These are phyloP conservation scores for Ferdinandea cuprea DNA, from an alignment of 2,888 invertebrate genomes.

Conservation along the genomic window DNA sequence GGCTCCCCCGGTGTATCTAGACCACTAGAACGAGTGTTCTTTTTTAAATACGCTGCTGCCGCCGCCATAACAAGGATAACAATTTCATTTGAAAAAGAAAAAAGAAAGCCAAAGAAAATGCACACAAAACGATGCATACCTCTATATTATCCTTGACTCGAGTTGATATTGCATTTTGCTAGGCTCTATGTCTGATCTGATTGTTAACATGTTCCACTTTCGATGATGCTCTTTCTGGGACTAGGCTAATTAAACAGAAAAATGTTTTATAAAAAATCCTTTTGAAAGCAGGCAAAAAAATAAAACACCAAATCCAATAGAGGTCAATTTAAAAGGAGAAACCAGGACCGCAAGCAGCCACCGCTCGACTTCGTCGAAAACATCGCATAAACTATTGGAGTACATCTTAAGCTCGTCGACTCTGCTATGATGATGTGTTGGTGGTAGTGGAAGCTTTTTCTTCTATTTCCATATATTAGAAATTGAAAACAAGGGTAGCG, in stretches of 20 bases:
- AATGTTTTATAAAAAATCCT: not conserved
- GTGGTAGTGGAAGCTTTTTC: constrained; percentile 29
- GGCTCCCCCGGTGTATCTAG: constrained; percentile 32
- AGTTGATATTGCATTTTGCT: constrained; percentile 1
- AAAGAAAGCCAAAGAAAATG: not conserved
- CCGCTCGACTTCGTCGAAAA: constrained; percentile 27
- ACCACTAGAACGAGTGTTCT: constrained; percentile 56
- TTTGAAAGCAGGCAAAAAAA: not conserved
- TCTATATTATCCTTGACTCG: constrained; percentile 45
- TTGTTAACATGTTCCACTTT: constrained; percentile 42
- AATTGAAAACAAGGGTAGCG: not conserved
- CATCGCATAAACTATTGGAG: not conserved
- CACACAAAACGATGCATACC: not conserved
- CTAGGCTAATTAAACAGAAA: constrained; percentile 52
- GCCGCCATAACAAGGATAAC: constrained; percentile 64
- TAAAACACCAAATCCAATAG: constrained; percentile 30
- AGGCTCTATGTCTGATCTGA: not conserved
- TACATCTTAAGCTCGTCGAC: not conserved
- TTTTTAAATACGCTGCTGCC: constrained; percentile 43
- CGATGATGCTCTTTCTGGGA: constrained; percentile 28
- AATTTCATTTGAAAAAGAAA: constrained; percentile 22
- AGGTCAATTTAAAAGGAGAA: constrained; percentile 46
- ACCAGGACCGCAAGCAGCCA: not conserved
- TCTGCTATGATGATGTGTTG: too few species aligned
- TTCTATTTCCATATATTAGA: not conserved